Conservation (phyloP, 2,113 vertebrate genomes). For the Ellobius talpinus region DNA sequence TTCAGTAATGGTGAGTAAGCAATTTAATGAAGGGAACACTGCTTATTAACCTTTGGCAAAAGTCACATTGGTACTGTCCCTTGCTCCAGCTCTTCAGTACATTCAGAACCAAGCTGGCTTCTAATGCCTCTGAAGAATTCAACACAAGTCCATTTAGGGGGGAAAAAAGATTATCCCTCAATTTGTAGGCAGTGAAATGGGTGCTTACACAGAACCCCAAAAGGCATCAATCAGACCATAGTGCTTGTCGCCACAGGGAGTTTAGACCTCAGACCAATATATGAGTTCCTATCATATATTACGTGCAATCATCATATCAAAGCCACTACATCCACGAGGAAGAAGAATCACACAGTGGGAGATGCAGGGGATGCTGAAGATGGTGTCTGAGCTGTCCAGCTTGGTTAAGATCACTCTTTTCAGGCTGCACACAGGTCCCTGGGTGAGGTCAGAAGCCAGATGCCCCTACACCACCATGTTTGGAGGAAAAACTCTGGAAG, state of each 20-base stretch:
- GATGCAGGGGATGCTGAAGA: not conserved
- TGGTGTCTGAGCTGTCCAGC: too few relatives aligned
- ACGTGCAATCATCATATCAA: not conserved
- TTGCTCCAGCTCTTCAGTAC: not conserved
- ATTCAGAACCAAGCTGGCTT: not conserved
- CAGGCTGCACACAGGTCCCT: not conserved
- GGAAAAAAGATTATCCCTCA: not conserved
- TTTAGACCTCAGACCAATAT: not conserved
- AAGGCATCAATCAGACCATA: not conserved
- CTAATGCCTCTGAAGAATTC: slow-evolving; percentile 34
- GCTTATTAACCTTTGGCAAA: slow-evolving; percentile 36
- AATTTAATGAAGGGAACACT: slow-evolving; percentile 36
- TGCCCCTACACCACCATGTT: fast-evolving
- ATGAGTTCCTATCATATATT: not conserved
- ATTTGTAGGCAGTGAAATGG: not conserved
- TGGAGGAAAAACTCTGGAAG: not conserved
- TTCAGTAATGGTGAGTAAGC: not conserved
- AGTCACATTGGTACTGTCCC: slow-evolving; percentile 8
- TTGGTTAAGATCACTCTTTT: not conserved
- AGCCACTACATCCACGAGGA: not conserved
- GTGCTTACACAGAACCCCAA: not conserved
- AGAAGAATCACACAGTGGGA: not conserved
- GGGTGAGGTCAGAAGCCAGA: too few relatives aligned
- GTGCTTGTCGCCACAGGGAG: not conserved
- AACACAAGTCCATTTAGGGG: not conserved